Evolutionary conservation across 1,140 invertebrate genomes (phyloP).

Genomic region (Chironomus tepperi): DNA sequence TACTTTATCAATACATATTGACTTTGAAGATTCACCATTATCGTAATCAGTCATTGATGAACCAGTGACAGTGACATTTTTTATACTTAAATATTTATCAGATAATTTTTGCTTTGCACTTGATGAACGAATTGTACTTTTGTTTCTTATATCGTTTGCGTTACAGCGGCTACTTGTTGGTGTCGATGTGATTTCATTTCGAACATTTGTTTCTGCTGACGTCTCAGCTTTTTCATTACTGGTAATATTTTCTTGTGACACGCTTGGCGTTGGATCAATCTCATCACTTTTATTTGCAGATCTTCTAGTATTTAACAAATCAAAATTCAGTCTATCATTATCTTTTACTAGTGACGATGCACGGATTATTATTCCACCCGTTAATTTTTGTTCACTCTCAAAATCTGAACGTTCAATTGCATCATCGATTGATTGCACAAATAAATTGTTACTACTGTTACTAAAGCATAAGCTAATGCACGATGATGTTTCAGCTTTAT

Average conservation of each 20-base stretch:
- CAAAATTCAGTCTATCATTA: constrained; percentile 34
- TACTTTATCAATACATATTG: constrained; percentile 1
- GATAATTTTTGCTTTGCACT: constrained; percentile 22
- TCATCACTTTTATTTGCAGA: background rate
- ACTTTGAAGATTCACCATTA: constrained; percentile 17
- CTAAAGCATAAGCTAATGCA: constrained; percentile 12
- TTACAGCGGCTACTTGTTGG: constrained; percentile 25
- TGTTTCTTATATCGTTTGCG: background rate
- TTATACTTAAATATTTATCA: constrained; percentile 22
- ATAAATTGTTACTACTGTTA: constrained; percentile 29
- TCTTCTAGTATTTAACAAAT: constrained; percentile 26
- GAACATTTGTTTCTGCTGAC: background rate
- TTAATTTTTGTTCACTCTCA: constrained; percentile 36
- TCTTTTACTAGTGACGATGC: constrained; percentile 32
- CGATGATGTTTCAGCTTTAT: constrained; percentile 23
- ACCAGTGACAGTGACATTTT: background rate
- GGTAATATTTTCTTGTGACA: background rate
- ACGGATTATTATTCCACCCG: constrained; percentile 36
- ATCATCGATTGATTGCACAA: constrained; percentile 34
- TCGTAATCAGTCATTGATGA: constrained; percentile 4
- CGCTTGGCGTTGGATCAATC: constrained; percentile 16
- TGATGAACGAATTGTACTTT: constrained; percentile 24
- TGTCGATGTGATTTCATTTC: constrained; percentile 21
- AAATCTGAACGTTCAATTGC: constrained; percentile 38
- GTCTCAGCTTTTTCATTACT: background rate